Evolutionary conservation across 2,797 vertebrate genomes (phyloP), one percentile per base, ranked within the genome.

Genomic region (Enteromius afrohamiltoni): DNA sequence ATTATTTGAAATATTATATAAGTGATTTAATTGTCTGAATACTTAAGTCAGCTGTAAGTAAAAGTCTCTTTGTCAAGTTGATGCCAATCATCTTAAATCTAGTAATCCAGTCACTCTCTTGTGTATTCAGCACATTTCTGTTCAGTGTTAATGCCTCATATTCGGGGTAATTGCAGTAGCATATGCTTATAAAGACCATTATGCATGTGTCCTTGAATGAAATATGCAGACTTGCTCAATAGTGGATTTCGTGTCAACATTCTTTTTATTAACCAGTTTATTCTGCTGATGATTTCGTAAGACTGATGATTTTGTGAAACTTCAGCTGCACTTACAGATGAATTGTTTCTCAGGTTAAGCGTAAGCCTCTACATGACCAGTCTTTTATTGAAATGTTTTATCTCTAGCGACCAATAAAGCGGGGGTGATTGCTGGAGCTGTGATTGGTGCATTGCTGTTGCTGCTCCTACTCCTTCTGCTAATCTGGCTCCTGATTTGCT

Each of bases 401-500:
- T 26, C 23, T 70, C 87, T 91, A 96, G 97, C 96, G 1, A 88
- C 88, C 71, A 89, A 91, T 86, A 94, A 93, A 49, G 90, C 85
- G 0, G 97, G 96, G n/a, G 87, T 98, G 85, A 97, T 99, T 42
- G 92, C 89, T 0, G 97, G 96, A 7, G 94, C 95, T 0, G 95
- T 98, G 85, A 93, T 98, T 64, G 96, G 96, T 13, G 93, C 95
- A 2, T 79, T 98, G 62, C 90, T 99, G 84, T 89, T 96, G 45
- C 86, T 97, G 71, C 93, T 95, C 19, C 93, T 97, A 21, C 94
- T 98, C 11, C 91, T 96, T 65, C 51, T 97, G 31, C 94, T 97
- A 91, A 93, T 97, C 91, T 96, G 96, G 94, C 95, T 96, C 0
- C 90, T 97, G 81, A 55, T 95, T 89, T 95, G 94, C 91, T 96